Conservation (phyloP, 2,113 vertebrate genomes). For the Eulacestoma nigropectus region DNA sequence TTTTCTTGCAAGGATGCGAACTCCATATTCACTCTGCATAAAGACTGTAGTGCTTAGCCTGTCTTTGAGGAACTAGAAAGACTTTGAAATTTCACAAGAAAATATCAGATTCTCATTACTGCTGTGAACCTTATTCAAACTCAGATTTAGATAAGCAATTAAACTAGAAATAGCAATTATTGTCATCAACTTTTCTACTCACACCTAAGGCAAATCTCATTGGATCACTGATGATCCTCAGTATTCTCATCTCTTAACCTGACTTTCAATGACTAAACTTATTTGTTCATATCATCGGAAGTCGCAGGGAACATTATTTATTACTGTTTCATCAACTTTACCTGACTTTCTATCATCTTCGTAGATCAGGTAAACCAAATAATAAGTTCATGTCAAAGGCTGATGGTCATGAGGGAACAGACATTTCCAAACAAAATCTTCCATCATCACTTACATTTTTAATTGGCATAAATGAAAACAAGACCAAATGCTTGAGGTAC, state of each 20-base stretch:
- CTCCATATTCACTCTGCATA: accelerated
- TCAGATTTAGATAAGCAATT: background rate
- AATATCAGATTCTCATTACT: background rate
- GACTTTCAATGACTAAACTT: background rate
- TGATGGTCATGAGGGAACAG: background rate
- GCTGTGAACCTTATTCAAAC: background rate
- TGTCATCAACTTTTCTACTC: background rate
- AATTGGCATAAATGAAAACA: background rate
- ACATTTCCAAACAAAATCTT: background rate
- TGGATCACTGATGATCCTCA: background rate
- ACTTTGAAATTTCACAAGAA: background rate
- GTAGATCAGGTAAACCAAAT: background rate
- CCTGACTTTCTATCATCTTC: background rate
- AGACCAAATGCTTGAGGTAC: background rate
- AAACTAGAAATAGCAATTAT: background rate
- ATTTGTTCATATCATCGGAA: background rate
- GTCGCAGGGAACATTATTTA: background rate
- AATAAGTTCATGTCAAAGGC: background rate
- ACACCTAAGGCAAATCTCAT: background rate
- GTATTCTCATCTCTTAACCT: background rate
- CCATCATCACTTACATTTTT: background rate
- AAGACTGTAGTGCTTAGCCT: background rate
- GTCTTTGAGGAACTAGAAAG: background rate
- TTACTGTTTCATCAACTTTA: background rate
- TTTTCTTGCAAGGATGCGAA: background rate